Percentiles rank a stretch among this genome's conserved stretches.
Conservation (phyloP, 2,888 invertebrate species). For the Mycogona germanica region DNA sequence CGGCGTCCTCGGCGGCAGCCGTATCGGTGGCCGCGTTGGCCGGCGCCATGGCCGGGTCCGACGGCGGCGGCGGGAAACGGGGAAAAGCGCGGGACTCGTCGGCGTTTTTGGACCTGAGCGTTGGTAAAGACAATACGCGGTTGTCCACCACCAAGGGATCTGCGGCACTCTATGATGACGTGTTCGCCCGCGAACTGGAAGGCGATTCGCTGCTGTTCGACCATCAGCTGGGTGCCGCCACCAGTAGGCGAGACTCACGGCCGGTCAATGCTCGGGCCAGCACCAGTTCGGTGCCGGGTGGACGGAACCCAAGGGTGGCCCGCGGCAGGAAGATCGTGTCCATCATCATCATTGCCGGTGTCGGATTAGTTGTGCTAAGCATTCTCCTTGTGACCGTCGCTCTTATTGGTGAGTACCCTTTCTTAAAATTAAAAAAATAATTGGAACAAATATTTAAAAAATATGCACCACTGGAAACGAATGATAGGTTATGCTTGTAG, state of each 20-base stretch:
- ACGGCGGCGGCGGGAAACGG: background rate
- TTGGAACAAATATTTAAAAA: too few relatives aligned
- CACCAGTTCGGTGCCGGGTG: background rate
- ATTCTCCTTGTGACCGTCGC: conserved; percentile 9
- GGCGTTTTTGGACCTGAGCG: background rate
- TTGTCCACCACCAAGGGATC: conserved; percentile 1
- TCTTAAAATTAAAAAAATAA: too few relatives aligned
- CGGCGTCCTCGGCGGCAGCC: conserved; percentile 3
- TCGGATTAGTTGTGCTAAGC: conserved; percentile 13
- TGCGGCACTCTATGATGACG: conserved; percentile 10
- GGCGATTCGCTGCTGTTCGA: conserved; percentile 4
- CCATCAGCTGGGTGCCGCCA: background rate
- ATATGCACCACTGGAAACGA: too few relatives aligned
- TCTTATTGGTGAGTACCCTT: too few relatives aligned
- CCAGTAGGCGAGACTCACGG: conserved; percentile 9
- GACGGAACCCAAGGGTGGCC: conserved; percentile 3
- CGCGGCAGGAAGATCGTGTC: conserved; percentile 12
- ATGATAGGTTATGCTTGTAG: too few relatives aligned
- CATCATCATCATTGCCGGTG: conserved; percentile 8
- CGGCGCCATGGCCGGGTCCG: conserved; percentile 3
- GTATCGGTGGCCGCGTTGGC: background rate
- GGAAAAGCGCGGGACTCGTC: background rate
- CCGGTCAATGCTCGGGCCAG: background rate
- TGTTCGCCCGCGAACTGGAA: background rate
- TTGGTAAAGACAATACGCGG: conserved; percentile 3